Percentiles rank a stretch among this genome's conserved stretches.
Conservation (phyloP, 2,113 vertebrate genomes). For the Coptodon rendalli region DNA sequence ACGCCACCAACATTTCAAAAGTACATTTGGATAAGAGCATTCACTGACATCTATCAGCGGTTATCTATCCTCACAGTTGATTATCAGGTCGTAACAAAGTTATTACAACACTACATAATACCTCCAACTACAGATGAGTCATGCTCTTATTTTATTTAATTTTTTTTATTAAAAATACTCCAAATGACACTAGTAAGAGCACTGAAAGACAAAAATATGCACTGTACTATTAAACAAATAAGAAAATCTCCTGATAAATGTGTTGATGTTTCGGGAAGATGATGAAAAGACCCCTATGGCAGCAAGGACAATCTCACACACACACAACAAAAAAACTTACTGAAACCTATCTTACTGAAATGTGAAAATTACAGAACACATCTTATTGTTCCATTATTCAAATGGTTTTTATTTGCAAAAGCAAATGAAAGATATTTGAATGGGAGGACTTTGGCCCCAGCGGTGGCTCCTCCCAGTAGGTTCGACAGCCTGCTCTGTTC, state of each 20-base stretch:
- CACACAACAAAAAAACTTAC: background rate
- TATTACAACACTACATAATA: background rate
- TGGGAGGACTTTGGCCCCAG: conserved; percentile 32
- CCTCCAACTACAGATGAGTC: background rate
- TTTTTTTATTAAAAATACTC: background rate
- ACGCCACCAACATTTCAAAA: background rate
- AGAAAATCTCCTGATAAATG: background rate
- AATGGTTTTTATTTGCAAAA: background rate
- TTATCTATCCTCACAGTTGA: background rate
- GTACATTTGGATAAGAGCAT: background rate
- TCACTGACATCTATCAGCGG: background rate
- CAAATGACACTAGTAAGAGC: background rate
- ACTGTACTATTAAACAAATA: background rate
- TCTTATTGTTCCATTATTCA: background rate
- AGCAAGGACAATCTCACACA: background rate
- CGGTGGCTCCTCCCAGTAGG: conserved; percentile 35
- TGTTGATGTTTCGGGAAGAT: background rate
- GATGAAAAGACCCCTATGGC: background rate
- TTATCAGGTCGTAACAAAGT: background rate
- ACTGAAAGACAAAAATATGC: background rate
- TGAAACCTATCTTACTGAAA: background rate
- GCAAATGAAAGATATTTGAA: background rate
- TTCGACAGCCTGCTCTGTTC: background rate
- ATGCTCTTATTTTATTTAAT: background rate
- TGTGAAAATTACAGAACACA: background rate